Evolutionary conservation across 2,113 vertebrate species (phyloP).

Genomic region (Tragelaphus strepsiceros): DNA sequence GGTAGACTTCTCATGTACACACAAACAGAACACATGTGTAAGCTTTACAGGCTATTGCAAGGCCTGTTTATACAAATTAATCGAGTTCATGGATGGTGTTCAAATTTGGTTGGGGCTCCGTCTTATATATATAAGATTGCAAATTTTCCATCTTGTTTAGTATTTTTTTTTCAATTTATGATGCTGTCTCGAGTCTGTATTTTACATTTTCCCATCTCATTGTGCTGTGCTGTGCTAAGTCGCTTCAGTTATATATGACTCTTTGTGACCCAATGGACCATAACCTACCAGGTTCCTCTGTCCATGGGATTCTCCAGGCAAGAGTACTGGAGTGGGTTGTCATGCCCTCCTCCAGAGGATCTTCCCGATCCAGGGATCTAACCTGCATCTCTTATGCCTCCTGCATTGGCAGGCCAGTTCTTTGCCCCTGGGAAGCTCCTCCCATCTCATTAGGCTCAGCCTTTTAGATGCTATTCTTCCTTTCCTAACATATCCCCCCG

Average conservation of each 20-base stretch:
- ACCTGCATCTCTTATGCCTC: background rate
- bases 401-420: background rate
- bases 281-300: background rate
- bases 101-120: background rate
- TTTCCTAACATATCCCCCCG: background rate
- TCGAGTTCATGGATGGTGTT: too few species aligned
- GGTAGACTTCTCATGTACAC: background rate
- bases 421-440: background rate
- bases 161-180: background rate
- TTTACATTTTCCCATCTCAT: too few species aligned
- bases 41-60: background rate
- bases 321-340: background rate
- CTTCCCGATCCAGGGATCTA: background rate
- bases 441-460: background rate
- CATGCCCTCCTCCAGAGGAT: background rate
- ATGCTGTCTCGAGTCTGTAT: background rate
- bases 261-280: background rate
- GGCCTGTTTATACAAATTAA: background rate
- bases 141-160: background rate
- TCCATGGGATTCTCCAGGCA: background rate
- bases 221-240: background rate
- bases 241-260: background rate
- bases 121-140: background rate
- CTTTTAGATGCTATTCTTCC: background rate
- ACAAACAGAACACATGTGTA: background rate